Base-by-base conservation (phyloP, 2,888 invertebrate species). In the Leptothorax acervorum region DNA sequence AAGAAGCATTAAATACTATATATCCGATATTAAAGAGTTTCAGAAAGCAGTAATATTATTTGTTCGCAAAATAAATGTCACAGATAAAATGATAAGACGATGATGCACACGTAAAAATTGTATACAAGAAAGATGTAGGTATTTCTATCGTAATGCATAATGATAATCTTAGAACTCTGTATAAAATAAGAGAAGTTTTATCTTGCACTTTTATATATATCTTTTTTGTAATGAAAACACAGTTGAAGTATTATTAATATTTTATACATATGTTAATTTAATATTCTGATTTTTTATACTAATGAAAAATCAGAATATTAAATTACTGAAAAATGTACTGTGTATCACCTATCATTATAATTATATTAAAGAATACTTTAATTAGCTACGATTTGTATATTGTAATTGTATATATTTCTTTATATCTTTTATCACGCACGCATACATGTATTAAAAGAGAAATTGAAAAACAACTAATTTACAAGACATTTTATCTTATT, bases 11-110 rank as follows among this genome's bases (percentile, higher is more conserved):
- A 91, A 98, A 98, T 91, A 98, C 98, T 93, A 99, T 99, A 93
- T 98, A 99, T 95, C 99, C 99, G 0, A 99, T 99, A 93, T 95
- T 99, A 89, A 97, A 98, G 94, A 99, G 99, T 95, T 99, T 98
- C 95, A 97, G 98, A 93, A 99, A 99, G 95, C 97, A 96, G 92
- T 97, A 95, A 95, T 51, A 55, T 76, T 84, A 83, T 84, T 68
- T 82, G n/a, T 84, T 15, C 4, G 23, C 15, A 45, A n/a, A 42
- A 57, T 48, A 35, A 62, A 57, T 55, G 12, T 35, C 4, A 18
- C 45, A 57, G 86, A 51, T 73, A 48, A 78, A 70, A 45, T 70
- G 12, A n/a, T n/a, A 39, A 55, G 9, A 5, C 9, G 6, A 51
- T 18, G 11, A 45, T 35, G 15, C 45, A 57, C 31, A 48, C 51